A percentile compares a stretch with the other conserved stretches of the same genome.
Evolutionary conservation across 2,888 invertebrate species (phyloP).

Genomic region (Didymodactylos carnosus): DNA sequence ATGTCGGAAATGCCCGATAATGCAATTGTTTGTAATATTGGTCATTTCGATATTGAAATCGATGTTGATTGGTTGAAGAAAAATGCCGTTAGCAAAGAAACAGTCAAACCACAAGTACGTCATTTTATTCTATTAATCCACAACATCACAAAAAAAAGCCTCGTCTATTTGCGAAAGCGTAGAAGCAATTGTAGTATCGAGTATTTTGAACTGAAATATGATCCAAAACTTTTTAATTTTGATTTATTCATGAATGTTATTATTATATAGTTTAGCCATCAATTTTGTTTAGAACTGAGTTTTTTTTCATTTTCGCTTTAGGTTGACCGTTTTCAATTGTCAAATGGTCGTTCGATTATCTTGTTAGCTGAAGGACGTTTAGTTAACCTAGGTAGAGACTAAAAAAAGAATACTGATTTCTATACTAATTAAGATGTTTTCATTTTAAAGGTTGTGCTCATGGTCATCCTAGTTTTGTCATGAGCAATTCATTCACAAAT

Average conservation of each 20-base stretch:
- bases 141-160: not conserved
- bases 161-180: not conserved
- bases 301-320: conserved; percentile 18
- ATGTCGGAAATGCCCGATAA: conserved; percentile 81
- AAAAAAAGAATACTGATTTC: no score
- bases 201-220: no score
- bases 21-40: conserved; percentile 92
- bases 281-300: not conserved
- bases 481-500: conserved; percentile 97
- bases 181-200: no score
- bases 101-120: conserved; percentile 90
- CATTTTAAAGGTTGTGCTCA: conserved; percentile 61
- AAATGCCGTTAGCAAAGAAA: conserved; percentile 64
- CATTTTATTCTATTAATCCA: not conserved
- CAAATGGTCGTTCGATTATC: conserved; percentile 75
- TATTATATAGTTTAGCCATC: no score
- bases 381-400: conserved; percentile 52
- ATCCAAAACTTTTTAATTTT: no score
- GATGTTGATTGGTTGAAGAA: conserved; percentile 83
- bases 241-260: no score
- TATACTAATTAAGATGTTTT: no score
- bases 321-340: conserved; percentile 66
- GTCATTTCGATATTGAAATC: conserved; percentile 95
- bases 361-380: conserved; percentile 83
- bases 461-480: conserved; percentile 95